Evolutionary conservation across 2,888 invertebrate genomes (phyloP).

Genomic region (Agapetus fuscipes): DNA sequence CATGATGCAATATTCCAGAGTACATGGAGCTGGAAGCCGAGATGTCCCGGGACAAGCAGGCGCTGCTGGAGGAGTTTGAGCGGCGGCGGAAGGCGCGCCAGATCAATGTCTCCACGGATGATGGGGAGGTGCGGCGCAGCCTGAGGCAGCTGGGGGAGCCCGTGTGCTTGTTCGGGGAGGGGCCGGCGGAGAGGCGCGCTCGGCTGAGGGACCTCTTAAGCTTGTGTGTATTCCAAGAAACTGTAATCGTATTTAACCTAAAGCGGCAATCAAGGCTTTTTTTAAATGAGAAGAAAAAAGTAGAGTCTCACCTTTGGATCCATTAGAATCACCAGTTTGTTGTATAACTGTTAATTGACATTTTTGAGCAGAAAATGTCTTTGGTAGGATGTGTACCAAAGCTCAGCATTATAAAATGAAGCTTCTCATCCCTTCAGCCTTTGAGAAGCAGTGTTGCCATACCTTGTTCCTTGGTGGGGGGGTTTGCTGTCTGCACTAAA

Average conservation of each 20-base stretch:
- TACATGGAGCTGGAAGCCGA: slow-evolving; percentile 84
- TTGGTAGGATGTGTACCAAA: too few species aligned
- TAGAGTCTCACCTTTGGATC: too few species aligned
- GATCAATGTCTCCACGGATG: slow-evolving; percentile 96
- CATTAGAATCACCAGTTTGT: too few species aligned
- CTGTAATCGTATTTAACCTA: slow-evolving; percentile 2
- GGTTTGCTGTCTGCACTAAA: too few species aligned
- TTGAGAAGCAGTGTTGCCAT: too few species aligned
- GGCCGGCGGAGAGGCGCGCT: slow-evolving; percentile 91
- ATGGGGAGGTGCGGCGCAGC: slow-evolving; percentile 71
- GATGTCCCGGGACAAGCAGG: slow-evolving; percentile 81
- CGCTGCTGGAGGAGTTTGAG: slow-evolving; percentile 92
- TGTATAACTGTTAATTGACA: too few species aligned
- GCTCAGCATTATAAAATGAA: too few species aligned
- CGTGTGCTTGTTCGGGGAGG: slow-evolving; percentile 96
- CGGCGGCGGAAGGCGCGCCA: slow-evolving; percentile 85
- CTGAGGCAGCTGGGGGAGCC: slow-evolving; percentile 90
- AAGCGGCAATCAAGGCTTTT: too few species aligned
- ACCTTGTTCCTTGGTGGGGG: too few species aligned
- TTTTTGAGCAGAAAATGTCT: too few species aligned
- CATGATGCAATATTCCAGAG: slow-evolving; percentile 47
- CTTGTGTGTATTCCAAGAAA: slow-evolving; percentile 40
- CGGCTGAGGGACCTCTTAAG: slow-evolving; percentile 84
- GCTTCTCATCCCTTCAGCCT: too few species aligned
- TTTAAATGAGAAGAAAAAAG: too few species aligned